phyloP scores from a whole-genome alignment of 2,888 invertebrate genomes.

The Conus canariensis region DNA sequence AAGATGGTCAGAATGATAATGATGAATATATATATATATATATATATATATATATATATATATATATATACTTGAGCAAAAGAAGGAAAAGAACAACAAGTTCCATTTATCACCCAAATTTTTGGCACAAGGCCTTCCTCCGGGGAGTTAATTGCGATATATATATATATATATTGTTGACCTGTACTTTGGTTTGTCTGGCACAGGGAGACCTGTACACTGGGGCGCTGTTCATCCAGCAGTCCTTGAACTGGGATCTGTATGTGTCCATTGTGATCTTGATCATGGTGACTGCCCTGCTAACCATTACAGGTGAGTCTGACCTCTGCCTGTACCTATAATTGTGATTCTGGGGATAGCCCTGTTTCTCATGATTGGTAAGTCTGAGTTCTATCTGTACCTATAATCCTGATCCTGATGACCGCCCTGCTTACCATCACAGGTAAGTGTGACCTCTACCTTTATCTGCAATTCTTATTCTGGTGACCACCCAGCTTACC shows the following conservation, averaged over 20 bases:
- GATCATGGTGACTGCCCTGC: constrained; percentile 79
- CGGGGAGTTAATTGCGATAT: too few species aligned
- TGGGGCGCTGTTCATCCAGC: constrained; percentile 81
- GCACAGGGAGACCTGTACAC: constrained; percentile 80
- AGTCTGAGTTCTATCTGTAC: constrained; percentile 52
- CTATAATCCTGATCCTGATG: constrained; percentile 77
- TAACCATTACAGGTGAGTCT: constrained; percentile 79
- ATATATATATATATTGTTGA: too few species aligned
- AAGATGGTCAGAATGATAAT: too few species aligned
- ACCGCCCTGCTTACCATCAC: constrained; percentile 80
- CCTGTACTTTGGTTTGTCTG: too few species aligned
- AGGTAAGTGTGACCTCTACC: constrained; percentile 66
- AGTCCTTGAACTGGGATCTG: constrained; percentile 79
- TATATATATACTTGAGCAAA: too few species aligned
- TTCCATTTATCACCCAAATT: too few species aligned
- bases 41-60: too few species aligned
- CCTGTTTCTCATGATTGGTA: constrained; percentile 80
- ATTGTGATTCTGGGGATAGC: constrained; percentile 79
- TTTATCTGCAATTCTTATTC: constrained; percentile 76
- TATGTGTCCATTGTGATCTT: constrained; percentile 79
- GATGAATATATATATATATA: background rate
- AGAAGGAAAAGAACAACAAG: too few species aligned
- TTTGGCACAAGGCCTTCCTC: too few species aligned
- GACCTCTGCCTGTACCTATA: constrained; percentile 59
- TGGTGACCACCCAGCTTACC: constrained; percentile 80